Evolutionary conservation across 2,113 vertebrate species (phyloP).

Genomic region (Atrichornis clamosus): DNA sequence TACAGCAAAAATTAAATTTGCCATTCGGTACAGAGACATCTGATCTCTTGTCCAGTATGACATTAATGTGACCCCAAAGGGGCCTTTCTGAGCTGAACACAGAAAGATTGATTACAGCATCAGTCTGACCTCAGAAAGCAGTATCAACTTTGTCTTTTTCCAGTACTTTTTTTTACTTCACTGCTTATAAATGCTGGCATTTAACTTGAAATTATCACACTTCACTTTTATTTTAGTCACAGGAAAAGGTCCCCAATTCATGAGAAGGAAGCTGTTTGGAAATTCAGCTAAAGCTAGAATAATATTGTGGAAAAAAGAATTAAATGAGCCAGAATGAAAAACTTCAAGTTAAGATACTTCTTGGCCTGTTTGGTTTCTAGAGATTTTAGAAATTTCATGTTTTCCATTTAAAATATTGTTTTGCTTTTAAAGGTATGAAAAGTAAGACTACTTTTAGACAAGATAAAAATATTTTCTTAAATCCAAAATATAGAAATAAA

Average conservation of each 20-base stretch:
- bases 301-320: not conserved
- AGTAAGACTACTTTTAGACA: not conserved
- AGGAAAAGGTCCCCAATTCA: not conserved
- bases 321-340: not conserved
- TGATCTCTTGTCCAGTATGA: not conserved
- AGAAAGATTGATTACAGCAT: not conserved
- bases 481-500: not conserved
- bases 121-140: not conserved
- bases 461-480: not conserved
- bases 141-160: not conserved
- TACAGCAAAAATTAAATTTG: not conserved
- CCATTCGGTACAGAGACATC: not conserved
- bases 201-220: not conserved
- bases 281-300: not conserved
- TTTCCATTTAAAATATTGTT: not conserved
- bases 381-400: not conserved
- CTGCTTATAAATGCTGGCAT: not conserved
- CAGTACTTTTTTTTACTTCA: not conserved
- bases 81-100: not conserved
- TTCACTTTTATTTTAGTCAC: not conserved
- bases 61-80: not conserved
- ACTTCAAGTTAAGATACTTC: not conserved
- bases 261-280: not conserved
- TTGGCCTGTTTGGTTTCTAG: not conserved
- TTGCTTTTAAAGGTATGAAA: not conserved